Evolutionary conservation across 2,113 vertebrate genomes (phyloP), one percentile per base, ranked within the genome.

Genomic region (Zootoca vivipara): DNA sequence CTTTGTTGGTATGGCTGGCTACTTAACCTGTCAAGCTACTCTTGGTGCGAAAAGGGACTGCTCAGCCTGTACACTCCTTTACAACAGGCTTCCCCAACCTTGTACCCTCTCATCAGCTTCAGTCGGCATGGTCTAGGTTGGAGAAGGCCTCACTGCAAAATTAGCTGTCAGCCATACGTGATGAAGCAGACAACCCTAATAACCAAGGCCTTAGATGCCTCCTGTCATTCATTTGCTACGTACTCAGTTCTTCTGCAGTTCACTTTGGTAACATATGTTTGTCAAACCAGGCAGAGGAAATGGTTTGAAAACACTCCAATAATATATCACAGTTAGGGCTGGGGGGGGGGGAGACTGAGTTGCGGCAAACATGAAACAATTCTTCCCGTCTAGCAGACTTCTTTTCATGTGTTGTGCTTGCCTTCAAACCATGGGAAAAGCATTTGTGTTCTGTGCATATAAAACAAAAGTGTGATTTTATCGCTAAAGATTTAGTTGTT

Each of bases 301-400:
- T 81, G 46, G 89, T 90, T 82, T 52, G 79, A 92, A 93, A 90
- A 13, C 73, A 86, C 20, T 28, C 0, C 20, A 83, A 69, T 87
- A 75, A 90, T 93, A 86, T 79, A 88, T 93, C 5, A 77, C 78
- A 75, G 87, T 90, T 91, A 93, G 85, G 74, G n/a, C n/a, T n/a
- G n/a, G n/a, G 84, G 83, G 10, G 46, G 77, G 89, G n/a, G 42
- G 89, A 78, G 91, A 94, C 84, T 90, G 91, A 87, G 90, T 75
- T 91, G 80, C 74, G 81, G 90, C 92, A 93, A 92, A 94, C 73
- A 88, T 92, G 94, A 95, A 96, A 92, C 92, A 94, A 92, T 94
- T 70, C 72, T 91, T 93, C 74, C 89, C 93, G 91, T 96, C 93
- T 94, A 93, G 88, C 78, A 69, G 62, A 88, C 92, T 78, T 93